Evolutionary conservation across 2,888 invertebrate species (phyloP).

Genomic region (Glyphotaelius pellucidus): DNA sequence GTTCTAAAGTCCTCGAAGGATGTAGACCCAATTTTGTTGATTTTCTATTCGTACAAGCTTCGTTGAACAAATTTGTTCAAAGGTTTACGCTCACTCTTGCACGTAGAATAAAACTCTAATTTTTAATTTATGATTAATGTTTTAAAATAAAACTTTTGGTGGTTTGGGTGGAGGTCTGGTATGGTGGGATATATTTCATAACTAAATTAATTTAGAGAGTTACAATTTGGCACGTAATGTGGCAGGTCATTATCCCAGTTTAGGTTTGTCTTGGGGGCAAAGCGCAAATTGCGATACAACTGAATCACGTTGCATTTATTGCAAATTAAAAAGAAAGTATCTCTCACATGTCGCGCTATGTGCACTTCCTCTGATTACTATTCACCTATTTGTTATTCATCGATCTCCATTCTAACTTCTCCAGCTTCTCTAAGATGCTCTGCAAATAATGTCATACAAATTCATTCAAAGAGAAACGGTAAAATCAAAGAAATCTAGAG

Average conservation of each 20-base stretch:
- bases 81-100: no score
- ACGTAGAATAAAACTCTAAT: neutral
- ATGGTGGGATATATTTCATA: neutral
- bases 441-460: conserved; percentile 11
- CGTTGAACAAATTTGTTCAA: neutral
- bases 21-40: no score
- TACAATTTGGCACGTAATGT: neutral
- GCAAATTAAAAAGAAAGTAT: conserved; percentile 2
- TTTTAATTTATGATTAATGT: no score
- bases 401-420: neutral
- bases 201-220: neutral
- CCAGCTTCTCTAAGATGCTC: neutral
- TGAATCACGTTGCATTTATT: neutral
- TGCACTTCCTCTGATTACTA: conserved; percentile 19
- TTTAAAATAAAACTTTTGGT: neutral
- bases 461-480: conserved; percentile 12
- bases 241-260: neutral
- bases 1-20: no score
- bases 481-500: neutral
- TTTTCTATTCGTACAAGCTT: neutral
- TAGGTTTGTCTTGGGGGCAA: neutral
- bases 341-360: neutral
- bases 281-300: neutral
- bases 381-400: conserved; percentile 27
- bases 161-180: neutral